Conservation (phyloP, 2,888 invertebrate species). For the Sepioteuthis lessoniana region DNA sequence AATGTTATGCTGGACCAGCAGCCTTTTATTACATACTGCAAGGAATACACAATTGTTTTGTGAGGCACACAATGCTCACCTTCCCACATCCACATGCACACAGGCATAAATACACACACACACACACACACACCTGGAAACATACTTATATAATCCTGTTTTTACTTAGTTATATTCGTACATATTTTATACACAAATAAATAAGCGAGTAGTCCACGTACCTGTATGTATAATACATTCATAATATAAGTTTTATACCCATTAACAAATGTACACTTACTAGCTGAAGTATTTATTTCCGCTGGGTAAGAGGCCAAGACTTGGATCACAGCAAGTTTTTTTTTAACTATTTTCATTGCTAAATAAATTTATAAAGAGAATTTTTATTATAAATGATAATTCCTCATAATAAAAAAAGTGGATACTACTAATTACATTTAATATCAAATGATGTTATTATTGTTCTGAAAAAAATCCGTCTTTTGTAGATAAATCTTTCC, state of each 20-base stretch:
- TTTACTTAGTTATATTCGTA: not conserved
- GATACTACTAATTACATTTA: too few relatives aligned
- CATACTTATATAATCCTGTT: not conserved
- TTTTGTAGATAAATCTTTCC: too few relatives aligned
- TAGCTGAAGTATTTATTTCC: too few relatives aligned
- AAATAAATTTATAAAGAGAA: too few relatives aligned
- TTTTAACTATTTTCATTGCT: too few relatives aligned
- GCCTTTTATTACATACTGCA: slow-evolving; percentile 12
- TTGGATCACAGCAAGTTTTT: too few relatives aligned
- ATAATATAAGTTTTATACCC: not conserved
- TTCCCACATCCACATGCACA: not conserved
- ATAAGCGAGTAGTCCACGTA: not conserved
- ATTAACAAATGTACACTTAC: not conserved
- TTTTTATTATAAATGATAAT: too few relatives aligned
- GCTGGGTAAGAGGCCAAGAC: too few relatives aligned
- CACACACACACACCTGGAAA: not conserved
- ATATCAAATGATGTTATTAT: too few relatives aligned
- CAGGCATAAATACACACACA: not conserved
- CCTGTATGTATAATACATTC: not conserved
- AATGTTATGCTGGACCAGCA: slow-evolving; percentile 21
- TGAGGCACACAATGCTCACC: not conserved
- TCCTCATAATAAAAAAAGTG: too few relatives aligned
- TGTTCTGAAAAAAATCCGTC: too few relatives aligned
- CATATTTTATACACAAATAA: not conserved
- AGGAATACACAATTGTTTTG: slow-evolving; percentile 33